Evolutionary conservation across 2,888 invertebrate species (phyloP).

Genomic region (Apodemia duryi): DNA sequence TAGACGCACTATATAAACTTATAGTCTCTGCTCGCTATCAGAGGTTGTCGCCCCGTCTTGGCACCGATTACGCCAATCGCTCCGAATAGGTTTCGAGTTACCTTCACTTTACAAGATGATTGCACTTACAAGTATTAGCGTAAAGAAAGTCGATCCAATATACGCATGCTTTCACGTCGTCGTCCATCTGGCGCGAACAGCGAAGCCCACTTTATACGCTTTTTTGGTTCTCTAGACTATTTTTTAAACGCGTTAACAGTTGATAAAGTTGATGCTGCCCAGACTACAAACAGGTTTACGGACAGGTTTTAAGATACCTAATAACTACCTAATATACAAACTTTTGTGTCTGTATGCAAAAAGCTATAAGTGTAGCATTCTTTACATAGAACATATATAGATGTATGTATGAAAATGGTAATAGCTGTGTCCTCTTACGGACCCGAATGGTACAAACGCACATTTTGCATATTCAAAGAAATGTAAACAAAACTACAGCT

Average conservation of each 20-base stretch:
- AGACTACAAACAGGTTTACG: conserved; percentile 9
- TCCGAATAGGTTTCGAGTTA: conserved; percentile 35
- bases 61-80: conserved; percentile 48
- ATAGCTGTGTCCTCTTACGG: too few species aligned
- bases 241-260: conserved; percentile 12
- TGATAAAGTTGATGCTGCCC: not conserved
- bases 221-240: conserved; percentile 5
- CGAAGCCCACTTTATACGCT: not conserved
- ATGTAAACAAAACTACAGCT: too few species aligned
- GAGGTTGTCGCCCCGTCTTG: conserved; percentile 68
- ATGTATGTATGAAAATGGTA: too few species aligned
- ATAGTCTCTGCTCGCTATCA: conserved; percentile 49
- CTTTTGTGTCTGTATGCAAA: not conserved
- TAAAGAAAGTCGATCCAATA: conserved; percentile 14
- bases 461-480: too few species aligned
- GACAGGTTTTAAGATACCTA: conserved; percentile 8
- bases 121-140: conserved; percentile 1
- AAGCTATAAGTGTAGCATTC: conserved; percentile 3
- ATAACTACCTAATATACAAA: not conserved
- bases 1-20: conserved; percentile 41
- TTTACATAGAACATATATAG: not conserved
- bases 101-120: conserved; percentile 31
- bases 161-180: conserved; percentile 13
- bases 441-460: too few species aligned
- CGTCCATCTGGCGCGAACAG: conserved; percentile 5